Conservation (phyloP, 1,140 invertebrate genomes). For the Myzus persicae region DNA sequence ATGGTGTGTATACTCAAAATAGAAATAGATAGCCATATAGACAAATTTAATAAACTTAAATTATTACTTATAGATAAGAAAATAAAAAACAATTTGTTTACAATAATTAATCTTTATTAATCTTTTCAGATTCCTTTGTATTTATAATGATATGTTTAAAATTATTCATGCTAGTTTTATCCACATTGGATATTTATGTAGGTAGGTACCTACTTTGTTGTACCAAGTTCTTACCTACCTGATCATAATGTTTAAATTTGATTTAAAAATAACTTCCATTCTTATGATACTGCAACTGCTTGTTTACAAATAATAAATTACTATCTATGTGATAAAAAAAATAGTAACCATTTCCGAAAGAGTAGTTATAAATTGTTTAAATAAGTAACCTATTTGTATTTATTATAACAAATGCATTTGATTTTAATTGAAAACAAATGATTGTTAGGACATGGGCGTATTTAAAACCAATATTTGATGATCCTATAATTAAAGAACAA, state of each 20-base stretch:
- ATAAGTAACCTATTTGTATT: background rate
- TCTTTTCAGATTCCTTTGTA: background rate
- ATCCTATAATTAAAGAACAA: constrained; percentile 8
- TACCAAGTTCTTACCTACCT: background rate
- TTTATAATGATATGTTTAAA: background rate
- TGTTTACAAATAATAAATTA: background rate
- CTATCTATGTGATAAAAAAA: background rate
- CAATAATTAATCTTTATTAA: background rate
- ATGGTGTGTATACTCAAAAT: no score
- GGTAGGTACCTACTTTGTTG: no score
- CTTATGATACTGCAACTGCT: background rate
- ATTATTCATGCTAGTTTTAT: background rate
- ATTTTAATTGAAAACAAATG: no score
- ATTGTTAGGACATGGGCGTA: constrained; percentile 14
- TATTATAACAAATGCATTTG: background rate
- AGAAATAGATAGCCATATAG: background rate
- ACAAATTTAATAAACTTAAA: background rate
- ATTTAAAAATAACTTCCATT: background rate
- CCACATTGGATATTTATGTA: background rate
- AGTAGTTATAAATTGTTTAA: background rate
- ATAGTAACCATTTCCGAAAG: background rate
- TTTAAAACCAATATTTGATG: constrained; percentile 1
- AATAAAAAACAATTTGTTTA: background rate
- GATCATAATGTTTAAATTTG: background rate
- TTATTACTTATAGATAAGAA: no score